A percentile compares a stretch with the other conserved stretches of the same genome.
Conservation (phyloP, 1,140 invertebrate species). For the Camponotus vicinus region DNA sequence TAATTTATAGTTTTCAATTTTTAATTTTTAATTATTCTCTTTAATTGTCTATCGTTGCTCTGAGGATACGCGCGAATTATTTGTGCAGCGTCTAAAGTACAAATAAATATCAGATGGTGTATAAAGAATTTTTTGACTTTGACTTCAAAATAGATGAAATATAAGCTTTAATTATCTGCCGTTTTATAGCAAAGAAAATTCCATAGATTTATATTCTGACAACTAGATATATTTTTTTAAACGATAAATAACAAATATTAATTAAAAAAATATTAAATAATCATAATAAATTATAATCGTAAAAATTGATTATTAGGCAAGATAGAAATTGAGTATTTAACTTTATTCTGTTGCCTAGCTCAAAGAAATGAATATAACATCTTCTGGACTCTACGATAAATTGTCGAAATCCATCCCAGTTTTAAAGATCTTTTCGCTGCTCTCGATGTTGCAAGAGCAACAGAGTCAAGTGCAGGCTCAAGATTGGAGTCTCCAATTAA, state of each 20-base stretch:
- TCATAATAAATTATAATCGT: background rate
- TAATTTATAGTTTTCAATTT: too few species aligned
- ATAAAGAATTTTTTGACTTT: background rate
- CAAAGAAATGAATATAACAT: background rate
- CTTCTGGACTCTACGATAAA: background rate
- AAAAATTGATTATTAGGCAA: background rate
- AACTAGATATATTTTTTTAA: background rate
- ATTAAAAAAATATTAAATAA: background rate
- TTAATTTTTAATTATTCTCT: too few species aligned
- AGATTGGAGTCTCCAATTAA: slow-evolving; percentile 71
- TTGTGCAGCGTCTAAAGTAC: background rate
- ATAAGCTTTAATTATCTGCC: background rate
- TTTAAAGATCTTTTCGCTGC: slow-evolving; percentile 1
- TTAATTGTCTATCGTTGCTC: slow-evolving; percentile 2
- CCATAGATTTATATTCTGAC: background rate
- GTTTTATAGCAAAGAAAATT: background rate
- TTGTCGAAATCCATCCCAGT: background rate
- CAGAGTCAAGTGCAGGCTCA: slow-evolving; percentile 68
- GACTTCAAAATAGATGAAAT: background rate
- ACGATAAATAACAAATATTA: background rate
- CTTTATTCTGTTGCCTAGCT: background rate
- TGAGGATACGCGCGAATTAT: slow-evolving; percentile 31
- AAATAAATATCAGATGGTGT: background rate
- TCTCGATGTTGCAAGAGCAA: slow-evolving; percentile 16
- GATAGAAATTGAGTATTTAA: background rate